Evolutionary conservation across 2,888 invertebrate genomes (phyloP), one percentile per base, ranked within the genome.

Genomic region (Julus scandinavius): DNA sequence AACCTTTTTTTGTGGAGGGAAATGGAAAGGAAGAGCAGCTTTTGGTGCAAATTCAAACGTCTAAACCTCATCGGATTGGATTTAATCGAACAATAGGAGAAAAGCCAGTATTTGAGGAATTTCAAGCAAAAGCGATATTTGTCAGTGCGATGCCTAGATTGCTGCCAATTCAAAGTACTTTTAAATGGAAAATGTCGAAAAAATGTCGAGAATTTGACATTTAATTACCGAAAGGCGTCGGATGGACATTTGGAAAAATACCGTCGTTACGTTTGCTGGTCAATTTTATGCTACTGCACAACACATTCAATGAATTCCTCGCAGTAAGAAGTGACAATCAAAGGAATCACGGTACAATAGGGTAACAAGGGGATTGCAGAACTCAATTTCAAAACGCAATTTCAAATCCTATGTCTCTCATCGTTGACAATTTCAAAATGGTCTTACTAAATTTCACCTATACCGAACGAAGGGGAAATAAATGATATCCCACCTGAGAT

Each of bases 301-400:
- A 72, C 72, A 72, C 20, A 20, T 72, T 29, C 20, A 20, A 72
- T 29, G 72, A 72, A 72, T 72, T 72, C 72, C 72, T 72, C 2
- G 72, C 29, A 29, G 72, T 72, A 29, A 72, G 72, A 72, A 72
- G 72, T 72, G 72, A 72, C 72, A 72, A 72, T 72, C 72, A 72
- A 4, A 72, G 29, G n/a, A 72, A 72, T 72, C 72, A 72, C 29
- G 72, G n/a, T 1, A 20, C 72, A 29, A 72, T 72, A 72, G 72
- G 72, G 72, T 72, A 72, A 72, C 72, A n/a, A 72, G 72, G 72
- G 29, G 29, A 72, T 72, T 72, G 29, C 72, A 29, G 29, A 29
- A 72, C 72, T 72, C 72, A 72, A 72, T 72, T 72, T 29, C 29
- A 2, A 72, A 72, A 72, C 72, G 7, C 72, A 72, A 72, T 72